phyloP scores from a whole-genome alignment of 2,797 vertebrate species.

The Corythornis leucogaster region DNA sequence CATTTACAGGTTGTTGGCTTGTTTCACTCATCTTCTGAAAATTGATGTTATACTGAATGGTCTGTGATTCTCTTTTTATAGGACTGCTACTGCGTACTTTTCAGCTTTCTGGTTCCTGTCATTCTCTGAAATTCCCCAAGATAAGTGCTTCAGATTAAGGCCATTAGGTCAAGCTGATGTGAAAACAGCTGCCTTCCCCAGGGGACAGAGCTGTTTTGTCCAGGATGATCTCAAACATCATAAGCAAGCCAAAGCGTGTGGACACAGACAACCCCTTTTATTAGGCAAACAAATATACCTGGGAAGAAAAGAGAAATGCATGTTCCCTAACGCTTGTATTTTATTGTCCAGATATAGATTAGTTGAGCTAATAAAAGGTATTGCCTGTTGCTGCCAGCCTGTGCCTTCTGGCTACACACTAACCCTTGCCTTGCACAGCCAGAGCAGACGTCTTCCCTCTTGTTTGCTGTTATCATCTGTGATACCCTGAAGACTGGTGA shows the following conservation, averaged over 20 bases:
- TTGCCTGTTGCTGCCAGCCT: background rate
- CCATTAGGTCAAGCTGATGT: background rate
- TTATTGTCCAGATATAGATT: background rate
- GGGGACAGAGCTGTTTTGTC: background rate
- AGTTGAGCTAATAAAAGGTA: background rate
- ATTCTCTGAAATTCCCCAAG: background rate
- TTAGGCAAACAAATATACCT: background rate
- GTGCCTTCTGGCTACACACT: background rate
- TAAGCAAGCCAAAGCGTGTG: background rate
- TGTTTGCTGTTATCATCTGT: background rate
- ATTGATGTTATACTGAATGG: background rate
- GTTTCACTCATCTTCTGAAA: background rate
- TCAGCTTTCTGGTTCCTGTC: background rate
- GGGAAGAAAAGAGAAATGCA: background rate
- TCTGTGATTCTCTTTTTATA: background rate
- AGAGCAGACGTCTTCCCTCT: background rate
- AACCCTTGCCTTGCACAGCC: background rate
- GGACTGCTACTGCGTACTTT: background rate
- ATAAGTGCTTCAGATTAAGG: background rate
- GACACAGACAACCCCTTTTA: background rate
- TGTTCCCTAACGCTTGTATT: background rate
- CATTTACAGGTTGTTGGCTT: background rate
- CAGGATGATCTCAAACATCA: background rate
- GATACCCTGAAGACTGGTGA: background rate
- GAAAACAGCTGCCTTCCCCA: background rate